Conservation (phyloP, 2,113 vertebrate genomes). For the Gymnocephalus cernua region DNA sequence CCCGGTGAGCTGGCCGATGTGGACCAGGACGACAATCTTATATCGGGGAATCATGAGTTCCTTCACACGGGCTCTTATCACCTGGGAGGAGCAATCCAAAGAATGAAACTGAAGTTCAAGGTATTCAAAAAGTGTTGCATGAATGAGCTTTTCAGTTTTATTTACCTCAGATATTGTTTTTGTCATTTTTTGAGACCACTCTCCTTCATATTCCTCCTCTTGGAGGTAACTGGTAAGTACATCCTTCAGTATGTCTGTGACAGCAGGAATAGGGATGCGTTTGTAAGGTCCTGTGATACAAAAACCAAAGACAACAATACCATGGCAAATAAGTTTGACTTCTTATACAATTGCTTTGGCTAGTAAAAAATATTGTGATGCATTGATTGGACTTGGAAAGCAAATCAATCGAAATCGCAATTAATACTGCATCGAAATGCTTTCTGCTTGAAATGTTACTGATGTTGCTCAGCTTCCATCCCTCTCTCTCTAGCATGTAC, state of each 20-base stretch:
- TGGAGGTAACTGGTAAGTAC: conserved; percentile 86
- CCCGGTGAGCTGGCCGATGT: conserved; percentile 87
- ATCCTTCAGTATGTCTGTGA: conserved; percentile 89
- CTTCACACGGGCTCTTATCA: conserved; percentile 88
- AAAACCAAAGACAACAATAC: background rate
- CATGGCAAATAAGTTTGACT: background rate
- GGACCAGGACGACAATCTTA: conserved; percentile 88
- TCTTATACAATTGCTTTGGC: background rate
- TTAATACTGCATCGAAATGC: background rate
- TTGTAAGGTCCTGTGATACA: conserved; percentile 79
- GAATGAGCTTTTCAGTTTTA: background rate
- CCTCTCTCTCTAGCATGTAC: background rate
- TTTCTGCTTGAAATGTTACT: background rate
- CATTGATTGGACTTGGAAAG: background rate
- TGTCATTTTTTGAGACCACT: conserved; percentile 88
- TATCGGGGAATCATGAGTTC: conserved; percentile 89
- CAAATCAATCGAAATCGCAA: background rate
- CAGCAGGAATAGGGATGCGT: conserved; percentile 84
- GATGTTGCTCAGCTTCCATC: background rate
- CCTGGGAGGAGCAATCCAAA: conserved; percentile 75
- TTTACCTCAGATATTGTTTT: conserved; percentile 90
- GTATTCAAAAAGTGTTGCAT: background rate
- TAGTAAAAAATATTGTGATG: background rate
- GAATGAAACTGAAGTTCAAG: background rate
- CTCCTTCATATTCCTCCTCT: conserved; percentile 88